Conservation (phyloP, 2,113 vertebrate species). For the Muntiacus muntjak region DNA sequence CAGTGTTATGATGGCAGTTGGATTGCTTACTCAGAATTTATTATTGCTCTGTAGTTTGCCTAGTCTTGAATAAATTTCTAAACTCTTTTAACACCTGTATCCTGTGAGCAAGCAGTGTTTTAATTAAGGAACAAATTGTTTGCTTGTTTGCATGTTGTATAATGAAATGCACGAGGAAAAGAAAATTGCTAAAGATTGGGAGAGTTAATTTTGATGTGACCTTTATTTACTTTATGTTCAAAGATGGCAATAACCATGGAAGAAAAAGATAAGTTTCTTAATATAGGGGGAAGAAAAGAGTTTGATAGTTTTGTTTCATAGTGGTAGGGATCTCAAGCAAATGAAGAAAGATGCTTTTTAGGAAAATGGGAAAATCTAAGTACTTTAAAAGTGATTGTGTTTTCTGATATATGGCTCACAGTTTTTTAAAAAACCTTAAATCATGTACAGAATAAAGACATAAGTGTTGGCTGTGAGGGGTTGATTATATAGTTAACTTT, state of each 20-base stretch:
- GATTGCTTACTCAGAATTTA: constrained; percentile 8
- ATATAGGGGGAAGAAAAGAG: background rate
- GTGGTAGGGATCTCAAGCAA: background rate
- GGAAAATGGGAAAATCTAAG: background rate
- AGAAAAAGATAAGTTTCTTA: background rate
- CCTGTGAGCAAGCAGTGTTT: background rate
- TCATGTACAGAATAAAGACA: background rate
- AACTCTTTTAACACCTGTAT: background rate
- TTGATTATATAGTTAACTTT: background rate
- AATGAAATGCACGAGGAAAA: background rate
- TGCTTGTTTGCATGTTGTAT: background rate
- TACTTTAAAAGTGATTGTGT: background rate
- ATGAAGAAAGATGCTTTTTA: constrained; percentile 18
- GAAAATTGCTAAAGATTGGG: background rate
- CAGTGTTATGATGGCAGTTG: background rate
- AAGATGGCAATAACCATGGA: background rate
- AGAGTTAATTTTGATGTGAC: constrained; percentile 23
- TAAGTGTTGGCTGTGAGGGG: background rate
- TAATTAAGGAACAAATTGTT: constrained; percentile 45
- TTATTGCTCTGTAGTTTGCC: background rate
- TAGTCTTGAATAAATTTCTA: constrained; percentile 40
- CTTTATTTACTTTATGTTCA: background rate
- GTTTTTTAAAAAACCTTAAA: background rate
- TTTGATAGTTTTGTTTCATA: constrained; percentile 13
- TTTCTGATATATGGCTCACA: constrained; percentile 6